Base-by-base conservation (phyloP, 2,113 vertebrate genomes). In the Apteryx mantelli region DNA sequence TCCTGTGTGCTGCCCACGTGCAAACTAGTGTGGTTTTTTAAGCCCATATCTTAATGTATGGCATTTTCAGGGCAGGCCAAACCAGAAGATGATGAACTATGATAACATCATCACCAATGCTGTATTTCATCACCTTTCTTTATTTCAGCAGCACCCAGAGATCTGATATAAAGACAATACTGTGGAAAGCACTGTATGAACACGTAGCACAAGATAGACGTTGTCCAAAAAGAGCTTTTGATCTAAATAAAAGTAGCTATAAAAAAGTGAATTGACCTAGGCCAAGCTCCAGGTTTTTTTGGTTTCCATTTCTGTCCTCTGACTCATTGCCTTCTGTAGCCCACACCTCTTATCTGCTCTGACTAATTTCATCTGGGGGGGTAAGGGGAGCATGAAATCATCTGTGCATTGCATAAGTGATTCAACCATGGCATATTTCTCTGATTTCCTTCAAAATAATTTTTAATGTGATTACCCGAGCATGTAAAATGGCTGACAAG, bases 381-480 rank as follows among this genome's bases (percentile, higher is more conserved):
- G 40, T 4, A 2, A 8, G 9, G 24, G 16, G 69, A 77, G 32
- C 1, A 0, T 79, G 89, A 94, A 89, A 83, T 88, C 14, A 64
- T 82, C 28, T 86, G n/a, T 82, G 68, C 44, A 11, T 87, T 86
- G 56, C 38, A 38, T 13, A 44, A 56, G 46, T 52, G 55, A 77
- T 88, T 73, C 69, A 91, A 81, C 34, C 3, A 0, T 60, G 76
- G 14, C 1, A 0, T 79, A 76, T 68, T 81, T 84, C 55, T 92
- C 50, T 80, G 50, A 84, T 91, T 91, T 76, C 58, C 44, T 89
- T 92, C 55, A 88, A 96, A 96, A 93, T 84, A 56, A 84, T 89
- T 94, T 86, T 64, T 0, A 1, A 11, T 88, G 52, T 83, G 74
- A 82, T 70, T 88, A 87, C 24, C 30, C 61, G 66, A 75, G 73